phyloP scores from a whole-genome alignment of 2,888 invertebrate species.

The Lysandra coridon region DNA sequence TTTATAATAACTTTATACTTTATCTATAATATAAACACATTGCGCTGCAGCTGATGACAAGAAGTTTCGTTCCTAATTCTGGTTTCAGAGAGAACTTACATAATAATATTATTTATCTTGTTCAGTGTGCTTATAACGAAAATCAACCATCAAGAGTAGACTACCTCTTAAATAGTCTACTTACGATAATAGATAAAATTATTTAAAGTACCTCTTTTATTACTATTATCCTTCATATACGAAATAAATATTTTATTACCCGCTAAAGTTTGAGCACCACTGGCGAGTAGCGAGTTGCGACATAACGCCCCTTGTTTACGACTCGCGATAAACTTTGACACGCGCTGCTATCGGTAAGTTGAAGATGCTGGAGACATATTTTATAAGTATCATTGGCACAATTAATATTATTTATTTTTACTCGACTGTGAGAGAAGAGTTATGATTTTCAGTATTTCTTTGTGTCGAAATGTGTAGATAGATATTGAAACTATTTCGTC shows the following conservation, averaged over 20 bases:
- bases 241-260: not conserved
- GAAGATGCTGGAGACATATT: not conserved
- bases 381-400: not conserved
- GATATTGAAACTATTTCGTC: too few relatives aligned
- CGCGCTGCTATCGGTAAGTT: not conserved
- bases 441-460: too few relatives aligned
- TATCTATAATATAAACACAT: too few relatives aligned
- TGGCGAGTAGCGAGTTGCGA: not conserved
- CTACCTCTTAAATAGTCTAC: too few relatives aligned
- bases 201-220: not conserved
- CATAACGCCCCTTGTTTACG: not conserved
- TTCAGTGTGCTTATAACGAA: not conserved
- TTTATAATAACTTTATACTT: too few relatives aligned
- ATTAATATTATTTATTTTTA: not conserved
- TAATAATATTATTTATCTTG: too few relatives aligned
- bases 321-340: not conserved
- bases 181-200: not conserved
- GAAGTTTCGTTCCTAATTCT: too few relatives aligned
- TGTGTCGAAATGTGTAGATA: too few relatives aligned
- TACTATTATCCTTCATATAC: not conserved
- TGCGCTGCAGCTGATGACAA: too few relatives aligned
- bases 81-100: too few relatives aligned
- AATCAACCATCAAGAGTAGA: too few relatives aligned
- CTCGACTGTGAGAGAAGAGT: not conserved
- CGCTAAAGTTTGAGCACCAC: not conserved